Evolutionary conservation across 2,797 vertebrate species (phyloP), one percentile per base, ranked within the genome.

Genomic region (Adrianichthys oophorus): DNA sequence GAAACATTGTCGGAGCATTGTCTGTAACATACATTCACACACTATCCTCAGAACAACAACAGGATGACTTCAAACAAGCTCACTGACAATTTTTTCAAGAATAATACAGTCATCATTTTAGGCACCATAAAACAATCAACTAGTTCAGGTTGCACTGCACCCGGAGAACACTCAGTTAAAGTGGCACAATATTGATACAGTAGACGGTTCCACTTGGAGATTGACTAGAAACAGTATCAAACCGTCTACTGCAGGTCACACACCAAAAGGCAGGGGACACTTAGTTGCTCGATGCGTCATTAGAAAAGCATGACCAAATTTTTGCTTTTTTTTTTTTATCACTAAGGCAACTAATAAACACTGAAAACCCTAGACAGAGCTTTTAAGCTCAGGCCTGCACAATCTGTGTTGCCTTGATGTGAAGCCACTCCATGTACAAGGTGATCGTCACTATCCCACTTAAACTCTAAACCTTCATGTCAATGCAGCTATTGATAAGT

Each of bases 141-240:
- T 76, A 85, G 71, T 74, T 84, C 58, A 85, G 72, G 83, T 81
- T 86, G 83, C 82, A 86, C 81, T 81, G 84, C 86, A 88, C 83
- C 85, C 78, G 70, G 58, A 78, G 54, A 78, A 84, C 78, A 83
- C 82, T 85, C 78, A 74, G 79, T 86, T 72, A 82, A 89, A 90
- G 88, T 90, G 89, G 87, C 87, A 88, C 82, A 72, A 83, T 68
- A 81, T 78, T 53, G 64, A 76, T 85, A 87, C 85, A 89, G 81
- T 76, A 90, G 84, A 79, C 76, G 67, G 58, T 68, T 65, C 50
- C 48, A 48, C 63, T 74, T 56, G 17, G 7, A 12, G 58, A 73
- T 69, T 77, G 68, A 71, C 73, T 68, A 68, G 72, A 48, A 23
- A 66, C 83, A 55, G 41, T 76, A 58, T 61, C 56, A 59, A 67